Evolutionary conservation across 2,797 vertebrate species (phyloP).

Genomic region (Rallus crepitans): DNA sequence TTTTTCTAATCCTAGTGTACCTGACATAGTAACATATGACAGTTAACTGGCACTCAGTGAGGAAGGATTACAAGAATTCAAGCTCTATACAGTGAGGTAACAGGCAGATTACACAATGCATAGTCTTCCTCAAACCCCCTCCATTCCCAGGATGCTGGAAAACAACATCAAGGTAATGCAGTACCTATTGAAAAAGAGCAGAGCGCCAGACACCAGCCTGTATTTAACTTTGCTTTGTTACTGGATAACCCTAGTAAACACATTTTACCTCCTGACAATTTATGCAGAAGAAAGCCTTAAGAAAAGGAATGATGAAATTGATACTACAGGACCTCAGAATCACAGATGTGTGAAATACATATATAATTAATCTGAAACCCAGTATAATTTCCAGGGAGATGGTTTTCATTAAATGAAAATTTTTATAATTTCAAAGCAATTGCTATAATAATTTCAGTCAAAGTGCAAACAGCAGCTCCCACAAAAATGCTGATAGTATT

Average conservation of each 20-base stretch:
- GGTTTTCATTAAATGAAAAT: conserved; percentile 50
- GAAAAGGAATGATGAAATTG: conserved; percentile 51
- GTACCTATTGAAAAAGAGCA: neutral
- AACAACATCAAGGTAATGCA: neutral
- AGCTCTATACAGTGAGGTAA: neutral
- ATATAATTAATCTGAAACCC: conserved; percentile 65
- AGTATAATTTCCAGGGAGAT: conserved; percentile 65
- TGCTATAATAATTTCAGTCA: conserved; percentile 55
- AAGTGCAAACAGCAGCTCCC: conserved; percentile 42
- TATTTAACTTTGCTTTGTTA: neutral
- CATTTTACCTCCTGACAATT: conserved; percentile 3
- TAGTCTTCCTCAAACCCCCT: neutral
- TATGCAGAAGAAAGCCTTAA: conserved; percentile 39
- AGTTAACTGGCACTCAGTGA: neutral
- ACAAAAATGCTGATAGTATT: conserved; percentile 27
- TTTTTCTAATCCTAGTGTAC: neutral
- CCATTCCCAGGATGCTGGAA: neutral
- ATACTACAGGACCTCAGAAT: conserved; percentile 41
- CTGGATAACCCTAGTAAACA: neutral
- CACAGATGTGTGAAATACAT: conserved; percentile 65
- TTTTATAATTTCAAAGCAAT: conserved; percentile 63
- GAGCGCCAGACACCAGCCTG: neutral
- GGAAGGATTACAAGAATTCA: neutral
- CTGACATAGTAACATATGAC: neutral
- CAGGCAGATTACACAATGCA: neutral